These are phyloP conservation scores for Nymphalis io DNA, from an alignment of 1,140 invertebrate genomes.

Conservation along the genomic window DNA sequence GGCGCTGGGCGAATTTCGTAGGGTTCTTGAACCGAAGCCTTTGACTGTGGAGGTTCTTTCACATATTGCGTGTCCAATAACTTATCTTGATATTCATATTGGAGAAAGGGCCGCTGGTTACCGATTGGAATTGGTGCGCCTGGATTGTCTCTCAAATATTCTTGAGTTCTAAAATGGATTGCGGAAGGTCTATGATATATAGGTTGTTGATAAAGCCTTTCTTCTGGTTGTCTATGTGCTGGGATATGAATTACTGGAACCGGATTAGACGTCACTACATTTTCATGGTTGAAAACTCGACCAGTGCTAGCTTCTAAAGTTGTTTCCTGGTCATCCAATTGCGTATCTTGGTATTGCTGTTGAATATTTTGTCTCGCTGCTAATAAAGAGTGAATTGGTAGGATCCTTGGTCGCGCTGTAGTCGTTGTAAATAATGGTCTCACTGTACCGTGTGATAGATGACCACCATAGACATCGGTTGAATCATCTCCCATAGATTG, in stretches of 20 bases:
- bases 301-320: conserved; percentile 77
- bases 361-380: conserved; percentile 70
- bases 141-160: conserved; percentile 77
- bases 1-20: conserved; percentile 63
- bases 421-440: conserved; percentile 85
- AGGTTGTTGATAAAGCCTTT: conserved; percentile 76
- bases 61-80: conserved; percentile 72
- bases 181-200: conserved; percentile 76
- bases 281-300: conserved; percentile 69
- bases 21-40: conserved; percentile 50
- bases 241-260: conserved; percentile 73
- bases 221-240: conserved; percentile 62
- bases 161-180: conserved; percentile 75
- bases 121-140: conserved; percentile 76
- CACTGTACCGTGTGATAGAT: conserved; percentile 82
- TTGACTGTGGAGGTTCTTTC: conserved; percentile 58
- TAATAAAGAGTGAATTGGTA: conserved; percentile 70
- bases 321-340: conserved; percentile 72
- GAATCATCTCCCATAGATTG: conserved; percentile 83
- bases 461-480: conserved; percentile 84
- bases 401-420: conserved; percentile 72
- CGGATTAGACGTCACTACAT: conserved; percentile 72
- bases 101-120: conserved; percentile 77
- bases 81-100: conserved; percentile 73
- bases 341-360: conserved; percentile 73